Evolutionary conservation across 2,797 vertebrate species (phyloP), one percentile per base, ranked within the genome.

Genomic region (Chiroxiphia lanceolata): DNA sequence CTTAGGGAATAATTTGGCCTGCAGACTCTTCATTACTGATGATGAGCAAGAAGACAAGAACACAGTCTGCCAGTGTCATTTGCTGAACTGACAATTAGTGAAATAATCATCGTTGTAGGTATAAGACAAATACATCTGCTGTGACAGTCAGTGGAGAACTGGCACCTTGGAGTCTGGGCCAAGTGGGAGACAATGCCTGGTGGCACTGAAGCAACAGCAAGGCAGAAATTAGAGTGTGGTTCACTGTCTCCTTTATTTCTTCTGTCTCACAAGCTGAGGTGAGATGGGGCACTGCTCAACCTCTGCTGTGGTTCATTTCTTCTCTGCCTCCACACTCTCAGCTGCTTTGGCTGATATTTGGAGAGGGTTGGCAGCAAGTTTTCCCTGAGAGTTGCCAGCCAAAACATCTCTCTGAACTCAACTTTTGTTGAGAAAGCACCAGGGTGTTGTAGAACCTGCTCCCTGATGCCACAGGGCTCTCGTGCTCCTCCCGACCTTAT

Each of bases 1-100:
- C 83, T 93, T 70, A 59, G 78, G 77, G 77, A 90, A 79, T 87
- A 89, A 93, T 65, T 82, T 87, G 90, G 86, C 75, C 77, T 70
- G 67, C 77, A 90, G 80, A 90, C 18, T 92, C 67, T 45, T 91
- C 88, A 84, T 79, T 84, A 87, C 59, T 70, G 61, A 51, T 91
- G 61, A 95, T 34, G 27, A 69, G 38, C 51, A 77, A 89, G 75
- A 57, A 65, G 84, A 11, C 33, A 81, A 80, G 50, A 89, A 65
- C 0, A 5, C 25, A 70, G 70, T 53, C 81, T 93, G 94, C 33
- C 4, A 1, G 47, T 13, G 23, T 50, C 88, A 63, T 74, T 90
- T 77, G 44, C 59, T 74, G 80, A 94, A 48, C 54, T 79, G 70
- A 70, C 80, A 93, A 90, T 92, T 90, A 96, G 78, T 56, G 74